These are phyloP conservation scores for Mastacembelus armatus DNA, from an alignment of 2,797 vertebrate genomes.

Conservation along the genomic window DNA sequence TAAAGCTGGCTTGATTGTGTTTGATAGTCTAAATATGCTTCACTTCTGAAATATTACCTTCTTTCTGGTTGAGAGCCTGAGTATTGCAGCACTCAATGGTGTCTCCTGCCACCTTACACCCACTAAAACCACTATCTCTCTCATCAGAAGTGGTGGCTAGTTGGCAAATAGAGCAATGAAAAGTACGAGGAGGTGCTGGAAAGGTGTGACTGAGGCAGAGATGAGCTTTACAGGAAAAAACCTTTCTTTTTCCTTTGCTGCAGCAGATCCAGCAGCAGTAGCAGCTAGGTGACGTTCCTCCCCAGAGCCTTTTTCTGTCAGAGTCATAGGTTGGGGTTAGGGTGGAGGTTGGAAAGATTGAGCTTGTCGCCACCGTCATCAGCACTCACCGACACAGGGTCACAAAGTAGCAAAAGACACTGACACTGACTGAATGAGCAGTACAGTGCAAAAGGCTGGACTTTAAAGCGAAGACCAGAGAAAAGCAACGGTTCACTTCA, in stretches of 20 bases:
- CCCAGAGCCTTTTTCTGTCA: constrained; percentile 45
- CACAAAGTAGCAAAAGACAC: constrained; percentile 31
- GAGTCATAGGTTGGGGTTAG: constrained; percentile 50
- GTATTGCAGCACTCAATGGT: constrained; percentile 49
- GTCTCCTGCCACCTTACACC: constrained; percentile 57
- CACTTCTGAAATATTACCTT: constrained; percentile 66
- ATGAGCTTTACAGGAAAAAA: constrained; percentile 54
- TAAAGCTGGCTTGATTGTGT: constrained; percentile 85
- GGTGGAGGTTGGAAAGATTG: constrained; percentile 26
- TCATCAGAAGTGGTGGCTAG: constrained; percentile 67
- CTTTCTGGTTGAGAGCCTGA: constrained; percentile 53
- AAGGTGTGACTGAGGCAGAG: constrained; percentile 66
- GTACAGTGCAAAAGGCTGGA: constrained; percentile 5
- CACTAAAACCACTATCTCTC: constrained; percentile 68
- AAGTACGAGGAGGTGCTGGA: constrained; percentile 66
- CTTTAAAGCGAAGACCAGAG: constrained; percentile 2
- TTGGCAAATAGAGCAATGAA: constrained; percentile 69
- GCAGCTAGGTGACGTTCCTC: constrained; percentile 49
- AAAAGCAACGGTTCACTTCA: constrained; percentile 6
- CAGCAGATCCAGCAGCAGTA: constrained; percentile 28
- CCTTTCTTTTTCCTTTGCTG: constrained; percentile 30
- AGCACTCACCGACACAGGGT: constrained; percentile 36
- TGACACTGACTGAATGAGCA: constrained; percentile 28
- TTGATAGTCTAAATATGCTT: constrained; percentile 86
- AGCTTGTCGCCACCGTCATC: constrained; percentile 50